A percentile compares a stretch with the other conserved stretches of the same genome.
These are phyloP conservation scores for Eueremaeus valkanovi DNA, from an alignment of 2,888 invertebrate genomes.

Conservation along the genomic window DNA sequence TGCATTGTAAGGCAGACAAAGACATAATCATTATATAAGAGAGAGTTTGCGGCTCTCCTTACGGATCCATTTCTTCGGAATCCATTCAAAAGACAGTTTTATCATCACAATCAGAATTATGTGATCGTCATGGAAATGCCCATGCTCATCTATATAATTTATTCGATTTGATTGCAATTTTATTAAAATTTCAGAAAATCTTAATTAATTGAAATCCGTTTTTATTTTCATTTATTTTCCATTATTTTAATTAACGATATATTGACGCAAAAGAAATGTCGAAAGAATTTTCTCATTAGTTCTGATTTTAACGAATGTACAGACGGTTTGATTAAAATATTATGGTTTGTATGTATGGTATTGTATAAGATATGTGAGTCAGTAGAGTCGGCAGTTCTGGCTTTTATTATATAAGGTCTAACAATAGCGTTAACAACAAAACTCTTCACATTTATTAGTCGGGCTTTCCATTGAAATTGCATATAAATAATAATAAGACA, in stretches of 20 bases:
- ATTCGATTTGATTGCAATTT: background rate
- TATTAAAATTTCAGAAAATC: background rate
- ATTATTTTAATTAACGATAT: no score
- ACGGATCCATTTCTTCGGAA: background rate
- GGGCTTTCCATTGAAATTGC: background rate
- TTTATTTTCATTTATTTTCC: background rate
- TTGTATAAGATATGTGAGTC: background rate
- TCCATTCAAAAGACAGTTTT: background rate
- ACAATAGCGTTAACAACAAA: slow-evolving; percentile 1
- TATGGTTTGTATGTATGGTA: background rate
- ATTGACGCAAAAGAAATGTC: no score
- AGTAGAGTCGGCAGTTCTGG: background rate
- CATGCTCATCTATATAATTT: background rate
- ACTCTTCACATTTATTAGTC: slow-evolving; percentile 14
- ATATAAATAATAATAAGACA: slow-evolving; percentile 25
- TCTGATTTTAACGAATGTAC: background rate
- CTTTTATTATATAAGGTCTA: background rate
- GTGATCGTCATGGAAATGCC: background rate
- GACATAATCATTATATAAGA: slow-evolving; percentile 12
- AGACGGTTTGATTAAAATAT: background rate
- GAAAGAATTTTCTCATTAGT: background rate
- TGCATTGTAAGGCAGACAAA: background rate
- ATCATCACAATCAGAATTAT: background rate
- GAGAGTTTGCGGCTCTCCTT: slow-evolving; percentile 16
- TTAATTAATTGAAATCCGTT: background rate